Conservation (phyloP, 2,797 vertebrate species). For the Muraenolepis orangiensis region DNA sequence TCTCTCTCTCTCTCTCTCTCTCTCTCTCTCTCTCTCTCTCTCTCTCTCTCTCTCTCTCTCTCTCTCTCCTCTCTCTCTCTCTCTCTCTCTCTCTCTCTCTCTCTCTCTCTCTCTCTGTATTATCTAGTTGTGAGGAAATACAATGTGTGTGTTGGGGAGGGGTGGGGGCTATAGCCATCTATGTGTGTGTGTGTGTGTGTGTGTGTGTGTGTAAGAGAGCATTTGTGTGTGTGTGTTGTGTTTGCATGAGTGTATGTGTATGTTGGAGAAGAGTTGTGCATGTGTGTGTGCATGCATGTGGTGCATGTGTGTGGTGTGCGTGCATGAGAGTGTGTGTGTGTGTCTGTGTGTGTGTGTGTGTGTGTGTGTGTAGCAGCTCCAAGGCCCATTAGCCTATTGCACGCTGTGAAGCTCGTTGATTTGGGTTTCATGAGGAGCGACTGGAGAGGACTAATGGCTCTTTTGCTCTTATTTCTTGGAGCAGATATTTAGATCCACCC, state of each 20-base stretch:
- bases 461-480: constrained; percentile 42
- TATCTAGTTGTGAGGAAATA: constrained; percentile 63
- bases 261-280: background rate
- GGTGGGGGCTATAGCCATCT: constrained; percentile 19
- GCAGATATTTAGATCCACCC: constrained; percentile 42
- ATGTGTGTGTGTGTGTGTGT: background rate
- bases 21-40: constrained; percentile 68
- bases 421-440: constrained; percentile 62
- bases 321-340: background rate
- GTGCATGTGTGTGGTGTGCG: background rate
- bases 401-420: constrained; percentile 61
- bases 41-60: constrained; percentile 68
- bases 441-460: constrained; percentile 66
- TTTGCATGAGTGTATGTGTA: background rate
- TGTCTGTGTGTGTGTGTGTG: background rate
- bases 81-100: too few relatives aligned
- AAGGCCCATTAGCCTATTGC: constrained; percentile 67
- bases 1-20: constrained; percentile 68
- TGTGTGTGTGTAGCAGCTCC: constrained; percentile 41
- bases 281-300: background rate
- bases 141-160: constrained; percentile 30
- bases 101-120: constrained; percentile 66
- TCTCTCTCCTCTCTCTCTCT: too few relatives aligned
- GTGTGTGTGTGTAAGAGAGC: constrained; percentile 12
- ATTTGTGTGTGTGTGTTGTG: constrained; percentile 8